These are phyloP conservation scores for Notocelia uddmanniana DNA, from an alignment of 2,888 invertebrate species.

Conservation along the genomic window DNA sequence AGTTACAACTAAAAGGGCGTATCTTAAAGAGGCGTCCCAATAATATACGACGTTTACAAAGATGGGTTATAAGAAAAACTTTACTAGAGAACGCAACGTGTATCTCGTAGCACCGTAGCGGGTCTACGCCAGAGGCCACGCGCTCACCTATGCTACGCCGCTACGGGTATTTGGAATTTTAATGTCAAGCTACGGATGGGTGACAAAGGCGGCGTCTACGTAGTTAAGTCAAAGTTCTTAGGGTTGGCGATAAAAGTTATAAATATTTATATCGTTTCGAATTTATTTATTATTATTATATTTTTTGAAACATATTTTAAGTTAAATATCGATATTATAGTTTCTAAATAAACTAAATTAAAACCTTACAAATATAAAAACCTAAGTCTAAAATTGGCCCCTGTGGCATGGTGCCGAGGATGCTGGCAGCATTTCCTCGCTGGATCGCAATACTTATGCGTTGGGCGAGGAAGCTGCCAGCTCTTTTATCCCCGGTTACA, in stretches of 20 bases:
- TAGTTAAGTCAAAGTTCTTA: conserved; percentile 22
- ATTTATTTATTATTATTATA: no score
- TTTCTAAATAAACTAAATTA: no score
- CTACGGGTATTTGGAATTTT: conserved; percentile 34
- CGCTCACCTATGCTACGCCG: conserved; percentile 22
- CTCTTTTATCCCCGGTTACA: no score
- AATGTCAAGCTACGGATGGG: conserved; percentile 15
- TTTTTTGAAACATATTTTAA: no score
- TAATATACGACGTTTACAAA: background rate
- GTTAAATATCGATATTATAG: no score
- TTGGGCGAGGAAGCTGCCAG: no score
- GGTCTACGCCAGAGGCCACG: conserved; percentile 26
- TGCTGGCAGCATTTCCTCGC: no score
- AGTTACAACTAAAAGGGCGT: background rate
- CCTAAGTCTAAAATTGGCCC: no score
- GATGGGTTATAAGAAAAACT: background rate
- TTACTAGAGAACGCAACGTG: background rate
- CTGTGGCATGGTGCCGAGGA: no score
- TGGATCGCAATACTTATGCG: no score
- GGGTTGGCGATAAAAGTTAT: conserved; percentile 18
- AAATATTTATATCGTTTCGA: background rate
- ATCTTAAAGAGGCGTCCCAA: background rate
- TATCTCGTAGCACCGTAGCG: conserved; percentile 23
- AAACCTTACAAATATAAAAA: no score
- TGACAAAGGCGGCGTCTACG: conserved; percentile 30